A percentile compares a stretch with the other conserved stretches of the same genome.
Conservation (phyloP, 1,140 invertebrate species). For the Drosophila paulistorum region DNA sequence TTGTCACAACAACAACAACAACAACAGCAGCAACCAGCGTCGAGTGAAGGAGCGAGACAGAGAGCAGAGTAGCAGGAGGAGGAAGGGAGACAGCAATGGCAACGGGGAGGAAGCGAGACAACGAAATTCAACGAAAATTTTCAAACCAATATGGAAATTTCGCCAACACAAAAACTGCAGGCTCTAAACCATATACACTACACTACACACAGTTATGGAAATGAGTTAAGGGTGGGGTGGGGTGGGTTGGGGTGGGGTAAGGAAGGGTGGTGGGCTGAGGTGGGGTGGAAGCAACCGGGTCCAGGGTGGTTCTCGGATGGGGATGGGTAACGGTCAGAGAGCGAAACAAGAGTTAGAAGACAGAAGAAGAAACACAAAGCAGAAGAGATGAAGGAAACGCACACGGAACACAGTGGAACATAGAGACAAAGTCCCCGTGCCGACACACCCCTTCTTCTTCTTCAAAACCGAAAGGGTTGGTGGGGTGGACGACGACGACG, state of each 20-base stretch:
- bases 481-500: neutral
- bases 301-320: neutral
- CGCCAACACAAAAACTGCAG: conserved; percentile 16
- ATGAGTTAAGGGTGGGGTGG: neutral
- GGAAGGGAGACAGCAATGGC: no score
- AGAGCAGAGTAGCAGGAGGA: neutral
- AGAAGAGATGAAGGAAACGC: neutral
- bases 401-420: neutral
- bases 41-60: neutral
- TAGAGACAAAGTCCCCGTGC: neutral
- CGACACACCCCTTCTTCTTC: neutral
- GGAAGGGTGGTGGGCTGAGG: neutral
- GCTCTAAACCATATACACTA: neutral
- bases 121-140: conserved; percentile 19
- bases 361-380: neutral
- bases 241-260: no score
- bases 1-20: neutral
- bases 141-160: conserved; percentile 22
- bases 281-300: neutral
- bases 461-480: neutral
- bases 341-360: neutral
- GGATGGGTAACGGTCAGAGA: conserved; percentile 2
- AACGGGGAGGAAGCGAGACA: neutral
- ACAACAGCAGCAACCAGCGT: neutral
- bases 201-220: neutral